These are phyloP conservation scores for Psophia crepitans DNA, from an alignment of 2,113 vertebrate genomes.

Conservation along the genomic window DNA sequence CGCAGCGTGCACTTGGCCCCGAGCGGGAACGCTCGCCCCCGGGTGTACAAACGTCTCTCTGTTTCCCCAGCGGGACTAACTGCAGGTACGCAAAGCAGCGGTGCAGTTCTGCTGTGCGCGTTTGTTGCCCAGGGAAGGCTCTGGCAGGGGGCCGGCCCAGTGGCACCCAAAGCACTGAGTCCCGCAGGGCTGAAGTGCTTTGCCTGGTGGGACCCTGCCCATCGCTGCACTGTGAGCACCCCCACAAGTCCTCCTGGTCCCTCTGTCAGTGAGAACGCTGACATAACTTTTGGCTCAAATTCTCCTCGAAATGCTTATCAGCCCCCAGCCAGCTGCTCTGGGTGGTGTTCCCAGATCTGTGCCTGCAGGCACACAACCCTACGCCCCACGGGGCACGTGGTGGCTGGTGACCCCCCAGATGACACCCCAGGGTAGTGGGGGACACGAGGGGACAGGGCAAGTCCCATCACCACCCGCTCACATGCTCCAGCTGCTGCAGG, in stretches of 20 bases:
- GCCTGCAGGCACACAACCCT: neutral
- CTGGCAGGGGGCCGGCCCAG: rapidly evolving
- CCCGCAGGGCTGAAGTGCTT: rapidly evolving
- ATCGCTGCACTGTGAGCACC: rapidly evolving
- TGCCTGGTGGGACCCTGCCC: neutral
- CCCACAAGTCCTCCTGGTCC: rapidly evolving
- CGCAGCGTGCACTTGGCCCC: rapidly evolving
- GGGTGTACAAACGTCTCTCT: neutral
- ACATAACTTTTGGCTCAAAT: neutral
- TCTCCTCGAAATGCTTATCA: neutral
- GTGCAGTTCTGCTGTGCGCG: neutral
- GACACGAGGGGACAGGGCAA: rapidly evolving
- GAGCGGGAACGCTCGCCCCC: neutral
- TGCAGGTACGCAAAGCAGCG: neutral
- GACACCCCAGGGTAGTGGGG: neutral
- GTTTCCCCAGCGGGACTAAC: neutral
- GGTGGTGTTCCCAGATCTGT: neutral
- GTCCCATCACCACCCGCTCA: rapidly evolving
- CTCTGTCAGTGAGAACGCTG: neutral
- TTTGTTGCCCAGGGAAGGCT: neutral
- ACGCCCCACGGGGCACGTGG: rapidly evolving
- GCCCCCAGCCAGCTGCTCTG: neutral
- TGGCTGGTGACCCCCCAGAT: neutral
- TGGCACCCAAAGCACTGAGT: rapidly evolving
- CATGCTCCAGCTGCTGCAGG: rapidly evolving